phyloP scores from a whole-genome alignment of 2,113 vertebrate genomes.

The Rhagologus leucostigma region DNA sequence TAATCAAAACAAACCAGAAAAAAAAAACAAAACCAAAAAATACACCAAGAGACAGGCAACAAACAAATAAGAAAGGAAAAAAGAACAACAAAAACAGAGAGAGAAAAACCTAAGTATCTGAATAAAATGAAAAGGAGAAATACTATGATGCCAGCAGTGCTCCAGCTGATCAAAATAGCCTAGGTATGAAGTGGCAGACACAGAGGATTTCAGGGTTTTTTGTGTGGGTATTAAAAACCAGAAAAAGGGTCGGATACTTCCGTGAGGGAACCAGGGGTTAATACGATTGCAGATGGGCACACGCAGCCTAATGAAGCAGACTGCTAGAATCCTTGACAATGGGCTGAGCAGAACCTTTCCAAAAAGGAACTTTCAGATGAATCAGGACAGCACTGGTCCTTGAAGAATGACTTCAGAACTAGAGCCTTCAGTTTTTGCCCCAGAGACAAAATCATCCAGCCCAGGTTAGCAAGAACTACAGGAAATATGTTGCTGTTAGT shows the following conservation, averaged over 20 bases:
- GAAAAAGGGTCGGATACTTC: background rate
- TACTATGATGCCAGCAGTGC: background rate
- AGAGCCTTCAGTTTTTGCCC: background rate
- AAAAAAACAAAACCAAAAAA: background rate
- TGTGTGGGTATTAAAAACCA: background rate
- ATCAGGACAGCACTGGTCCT: background rate
- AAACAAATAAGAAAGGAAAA: background rate
- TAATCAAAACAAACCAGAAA: background rate
- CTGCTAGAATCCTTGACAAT: background rate
- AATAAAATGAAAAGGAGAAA: background rate
- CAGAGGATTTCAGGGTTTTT: accelerated
- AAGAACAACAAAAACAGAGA: background rate
- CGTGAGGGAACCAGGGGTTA: background rate
- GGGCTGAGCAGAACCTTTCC: background rate
- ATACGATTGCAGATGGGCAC: background rate
- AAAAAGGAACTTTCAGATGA: background rate
- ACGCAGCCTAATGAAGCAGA: background rate
- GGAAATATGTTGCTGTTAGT: background rate
- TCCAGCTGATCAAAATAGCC: background rate
- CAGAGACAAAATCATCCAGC: background rate
- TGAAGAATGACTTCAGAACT: background rate
- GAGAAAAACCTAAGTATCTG: background rate
- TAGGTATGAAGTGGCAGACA: background rate
- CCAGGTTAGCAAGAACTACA: background rate
- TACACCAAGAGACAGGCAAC: background rate